A percentile compares a stretch with the other conserved stretches of the same genome.
phyloP scores from a whole-genome alignment of 1,140 invertebrate species.

The Pseudomyrmex sp. region DNA sequence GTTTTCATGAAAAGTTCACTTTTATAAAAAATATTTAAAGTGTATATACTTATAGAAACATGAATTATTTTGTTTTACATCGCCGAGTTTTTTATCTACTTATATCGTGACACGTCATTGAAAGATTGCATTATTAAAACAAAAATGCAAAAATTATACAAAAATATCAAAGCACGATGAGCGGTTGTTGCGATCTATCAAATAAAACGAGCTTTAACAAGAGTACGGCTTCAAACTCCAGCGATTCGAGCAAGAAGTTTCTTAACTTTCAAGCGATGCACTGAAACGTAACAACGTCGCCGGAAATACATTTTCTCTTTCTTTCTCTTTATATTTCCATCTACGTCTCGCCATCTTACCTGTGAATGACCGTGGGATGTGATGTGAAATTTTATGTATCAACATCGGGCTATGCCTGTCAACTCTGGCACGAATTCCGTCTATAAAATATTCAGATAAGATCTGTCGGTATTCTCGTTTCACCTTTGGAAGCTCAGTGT shows the following conservation, averaged over 20 bases:
- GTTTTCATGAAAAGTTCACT: too few relatives aligned
- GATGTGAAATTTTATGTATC: slow-evolving; percentile 74
- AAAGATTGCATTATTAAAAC: slow-evolving; percentile 39
- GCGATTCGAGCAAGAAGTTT: slow-evolving; percentile 55
- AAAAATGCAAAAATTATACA: slow-evolving; percentile 64
- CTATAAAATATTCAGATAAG: slow-evolving; percentile 75
- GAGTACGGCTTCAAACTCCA: not conserved
- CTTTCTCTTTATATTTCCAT: slow-evolving; percentile 4
- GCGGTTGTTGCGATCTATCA: not conserved
- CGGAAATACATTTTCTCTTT: slow-evolving; percentile 6
- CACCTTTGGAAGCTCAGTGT: slow-evolving; percentile 22
- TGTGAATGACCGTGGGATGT: slow-evolving; percentile 63
- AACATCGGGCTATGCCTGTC: slow-evolving; percentile 56
- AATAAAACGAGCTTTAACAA: not conserved
- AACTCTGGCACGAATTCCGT: slow-evolving; percentile 57
- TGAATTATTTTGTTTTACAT: too few relatives aligned
- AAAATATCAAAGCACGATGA: slow-evolving; percentile 38
- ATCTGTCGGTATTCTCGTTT: slow-evolving; percentile 60
- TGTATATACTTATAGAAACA: too few relatives aligned
- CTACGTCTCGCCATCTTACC: slow-evolving; percentile 23
- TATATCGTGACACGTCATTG: not conserved
- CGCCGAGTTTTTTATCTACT: not conserved
- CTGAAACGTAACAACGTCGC: slow-evolving; percentile 47
- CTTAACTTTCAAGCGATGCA: slow-evolving; percentile 45
- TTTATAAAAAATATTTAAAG: too few relatives aligned